phyloP scores from a whole-genome alignment of 1,140 invertebrate species.

The Carposina sasakii region DNA sequence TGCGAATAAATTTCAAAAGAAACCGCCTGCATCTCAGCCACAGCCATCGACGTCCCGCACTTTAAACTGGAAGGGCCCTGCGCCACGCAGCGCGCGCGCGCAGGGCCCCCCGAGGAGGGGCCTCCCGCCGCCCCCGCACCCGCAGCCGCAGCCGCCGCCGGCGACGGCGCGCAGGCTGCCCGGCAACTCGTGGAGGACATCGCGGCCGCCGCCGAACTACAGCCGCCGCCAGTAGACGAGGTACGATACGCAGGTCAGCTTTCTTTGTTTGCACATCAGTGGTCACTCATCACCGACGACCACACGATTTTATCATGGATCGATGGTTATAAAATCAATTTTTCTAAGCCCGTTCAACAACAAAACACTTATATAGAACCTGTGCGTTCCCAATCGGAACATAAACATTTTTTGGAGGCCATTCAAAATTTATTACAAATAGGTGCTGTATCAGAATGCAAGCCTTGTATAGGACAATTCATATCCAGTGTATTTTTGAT shows the following conservation, averaged over 20 bases:
- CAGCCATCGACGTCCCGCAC: not conserved
- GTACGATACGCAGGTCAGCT: not conserved
- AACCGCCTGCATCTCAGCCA: no score
- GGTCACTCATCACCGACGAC: not conserved
- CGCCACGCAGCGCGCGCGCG: no score
- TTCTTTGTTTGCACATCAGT: not conserved
- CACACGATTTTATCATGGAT: not conserved
- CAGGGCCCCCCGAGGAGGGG: no score
- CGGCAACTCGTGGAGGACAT: no score
- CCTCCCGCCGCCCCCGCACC: no score
- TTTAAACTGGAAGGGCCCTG: not conserved
- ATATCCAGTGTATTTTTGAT: conserved; percentile 1
- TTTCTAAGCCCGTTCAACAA: not conserved
- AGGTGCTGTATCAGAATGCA: not conserved
- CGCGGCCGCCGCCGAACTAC: no score
- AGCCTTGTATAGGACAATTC: conserved; percentile 1
- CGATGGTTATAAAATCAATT: not conserved
- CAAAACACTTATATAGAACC: not conserved
- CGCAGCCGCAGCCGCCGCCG: no score
- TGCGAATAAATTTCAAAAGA: no score
- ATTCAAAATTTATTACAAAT: not conserved
- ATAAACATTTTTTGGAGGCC: not conserved
- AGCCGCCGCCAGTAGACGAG: not conserved
- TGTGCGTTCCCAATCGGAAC: not conserved
- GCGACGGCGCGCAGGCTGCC: no score